Evolutionary conservation across 2,113 vertebrate genomes (phyloP), one percentile per base, ranked within the genome.

Genomic region (Alexandromys fortis): DNA sequence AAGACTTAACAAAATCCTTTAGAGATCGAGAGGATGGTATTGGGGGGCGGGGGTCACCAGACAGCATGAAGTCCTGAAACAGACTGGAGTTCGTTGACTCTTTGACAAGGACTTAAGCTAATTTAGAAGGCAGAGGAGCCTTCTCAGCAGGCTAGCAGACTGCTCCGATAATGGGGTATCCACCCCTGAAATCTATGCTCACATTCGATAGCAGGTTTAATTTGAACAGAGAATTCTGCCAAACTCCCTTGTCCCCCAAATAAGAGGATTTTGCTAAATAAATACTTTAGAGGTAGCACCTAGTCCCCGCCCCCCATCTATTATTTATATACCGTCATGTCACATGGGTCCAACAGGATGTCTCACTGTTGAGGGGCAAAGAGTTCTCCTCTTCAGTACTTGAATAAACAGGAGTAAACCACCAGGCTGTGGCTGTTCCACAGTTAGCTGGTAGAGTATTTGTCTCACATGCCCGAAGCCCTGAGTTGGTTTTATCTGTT

Each of bases 1-100:
- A 85, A 90, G 49, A 63, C 21, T 49, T 67, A 86, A 11, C 47
- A 89, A 90, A 92, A 76, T 63, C 35, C 7, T 86, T 7, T 26
- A 67, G 65, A 76, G 58, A 90, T 90, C 73, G 16, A 70, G 47
- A 55, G 7, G 4, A 58, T 73, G 24, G 38, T 72, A 72, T 61
- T 63, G 68, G 55, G 5, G 4, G 17, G 55, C 1, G 52, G 14
- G 42, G 79, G 68, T 72, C 68, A 13, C 12, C 8, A 12, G 45
- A n/a, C 16, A 89, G 12, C 68, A 77, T 30, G 14, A 42, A 73
- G 72, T 78, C n/a, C 73, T 67, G 86, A 73, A 38, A 58, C 73
- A 65, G 91, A 65, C 22, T 61, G 24, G 35, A 85, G 38, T 89
- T 89, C 55, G 67, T 83, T 91, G 49, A 55, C 58, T 95, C 94